Base-by-base conservation (phyloP, 2,113 vertebrate species). In the Typhlomys cinereus region DNA sequence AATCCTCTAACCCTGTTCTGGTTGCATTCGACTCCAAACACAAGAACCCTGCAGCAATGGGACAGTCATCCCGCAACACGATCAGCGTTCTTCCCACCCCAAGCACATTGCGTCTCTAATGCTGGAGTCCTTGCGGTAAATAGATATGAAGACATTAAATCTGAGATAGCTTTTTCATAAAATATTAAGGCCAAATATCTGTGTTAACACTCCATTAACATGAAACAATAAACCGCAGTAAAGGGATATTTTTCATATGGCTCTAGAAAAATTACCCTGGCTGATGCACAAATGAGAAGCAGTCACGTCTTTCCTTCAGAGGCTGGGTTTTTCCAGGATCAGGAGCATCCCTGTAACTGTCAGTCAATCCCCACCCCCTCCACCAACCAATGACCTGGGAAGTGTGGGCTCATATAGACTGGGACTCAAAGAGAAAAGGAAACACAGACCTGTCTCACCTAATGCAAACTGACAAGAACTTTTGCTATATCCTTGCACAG, bases 71-170 rank as follows among this genome's bases (percentile, higher is more conserved):
- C 2, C 39, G 2, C 13, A 50, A 15, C 39, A 59, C 14, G n/a
- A 36, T 59, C 21, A 59, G 36, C 15, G 29, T 8, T 29, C n/a
- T n/a, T 93, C 54, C 36, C 44, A 76, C 82, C n/a, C n/a, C n/a
- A n/a, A n/a, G n/a, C n/a, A n/a, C n/a, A n/a, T n/a, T n/a, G n/a
- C n/a, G n/a, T 79, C 85, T 83, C 70, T 83, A 62, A 62, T 75
- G 88, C 67, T 85, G 89, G 62, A 92, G 46, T 66, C 70, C 59
- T 95, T 44, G 10, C 70, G 54, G 84, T 64, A 97, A 94, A 93
- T 85, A 94, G 94, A 92, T 94, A 96, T 94, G 95, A 96, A 96
- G 94, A 96, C 94, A 94, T 94, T 96, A 94, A 97, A 96, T 96
- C 92, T 90, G 67, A 83, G 64, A 75, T 93, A 92, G 23, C 64